These are phyloP conservation scores for Setipinna tenuifilis DNA, from an alignment of 2,797 vertebrate species.

Conservation along the genomic window DNA sequence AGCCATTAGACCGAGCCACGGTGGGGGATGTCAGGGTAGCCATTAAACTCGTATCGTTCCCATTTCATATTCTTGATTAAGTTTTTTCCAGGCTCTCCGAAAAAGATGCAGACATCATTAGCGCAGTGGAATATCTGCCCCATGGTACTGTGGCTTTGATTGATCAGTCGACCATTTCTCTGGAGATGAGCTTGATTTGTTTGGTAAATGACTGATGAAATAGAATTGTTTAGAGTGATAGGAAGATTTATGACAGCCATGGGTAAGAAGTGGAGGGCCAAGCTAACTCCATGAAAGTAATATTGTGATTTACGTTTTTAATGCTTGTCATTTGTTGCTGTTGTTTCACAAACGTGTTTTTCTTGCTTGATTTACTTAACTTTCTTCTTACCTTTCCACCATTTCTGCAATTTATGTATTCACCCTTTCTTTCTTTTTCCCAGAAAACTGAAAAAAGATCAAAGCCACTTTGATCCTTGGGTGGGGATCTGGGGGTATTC, in stretches of 20 bases:
- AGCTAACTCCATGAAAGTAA: background rate
- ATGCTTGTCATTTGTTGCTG: background rate
- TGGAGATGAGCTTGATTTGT: constrained; percentile 16
- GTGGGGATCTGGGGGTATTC: constrained; percentile 15
- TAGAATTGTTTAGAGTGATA: constrained; percentile 23
- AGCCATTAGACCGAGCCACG: background rate
- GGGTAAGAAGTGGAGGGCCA: background rate
- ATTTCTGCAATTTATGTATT: background rate
- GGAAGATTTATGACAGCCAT: constrained; percentile 11
- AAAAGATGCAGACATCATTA: constrained; percentile 29
- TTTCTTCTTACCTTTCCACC: constrained; percentile 17
- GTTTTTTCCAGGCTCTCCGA: background rate
- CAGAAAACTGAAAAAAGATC: constrained; percentile 41
- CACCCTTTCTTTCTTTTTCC: constrained; percentile 22
- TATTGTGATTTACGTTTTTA: background rate
- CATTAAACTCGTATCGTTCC: background rate
- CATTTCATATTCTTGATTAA: constrained; percentile 9
- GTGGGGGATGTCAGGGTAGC: background rate
- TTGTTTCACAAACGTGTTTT: background rate
- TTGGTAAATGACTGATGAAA: constrained; percentile 25
- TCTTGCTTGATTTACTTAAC: background rate
- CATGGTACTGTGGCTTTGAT: background rate
- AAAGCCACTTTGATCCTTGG: constrained; percentile 49
- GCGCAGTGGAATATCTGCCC: background rate
- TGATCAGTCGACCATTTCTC: constrained; percentile 1